Conservation (phyloP, 2,888 invertebrate species). For the Bugulina stolonifera region DNA sequence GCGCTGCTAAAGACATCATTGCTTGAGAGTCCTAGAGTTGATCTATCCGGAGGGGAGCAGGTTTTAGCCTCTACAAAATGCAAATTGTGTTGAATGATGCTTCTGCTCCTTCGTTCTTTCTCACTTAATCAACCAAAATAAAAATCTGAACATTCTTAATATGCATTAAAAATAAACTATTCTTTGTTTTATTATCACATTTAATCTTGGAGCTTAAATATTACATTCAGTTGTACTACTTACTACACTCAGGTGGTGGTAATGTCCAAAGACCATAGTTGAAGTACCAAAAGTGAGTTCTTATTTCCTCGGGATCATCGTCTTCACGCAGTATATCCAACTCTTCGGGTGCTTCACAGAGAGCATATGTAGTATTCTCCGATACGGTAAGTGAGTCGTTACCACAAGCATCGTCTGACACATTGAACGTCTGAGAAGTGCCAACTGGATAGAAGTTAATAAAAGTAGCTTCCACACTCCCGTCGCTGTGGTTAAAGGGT, state of each 20-base stretch:
- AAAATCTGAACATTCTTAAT: too few relatives aligned
- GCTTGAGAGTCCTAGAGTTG: background rate
- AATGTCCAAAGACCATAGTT: background rate
- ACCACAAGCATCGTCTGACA: background rate
- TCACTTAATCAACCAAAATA: too few relatives aligned
- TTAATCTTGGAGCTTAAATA: too few relatives aligned
- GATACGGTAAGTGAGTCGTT: background rate
- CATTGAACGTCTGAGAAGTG: background rate
- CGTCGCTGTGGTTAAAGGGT: background rate
- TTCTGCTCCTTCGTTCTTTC: too few relatives aligned
- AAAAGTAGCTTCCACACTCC: background rate
- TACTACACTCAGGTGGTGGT: background rate
- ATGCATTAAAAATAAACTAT: too few relatives aligned
- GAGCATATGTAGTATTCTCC: background rate
- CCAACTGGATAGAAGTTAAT: background rate
- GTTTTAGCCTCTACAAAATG: background rate
- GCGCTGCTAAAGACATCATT: background rate
- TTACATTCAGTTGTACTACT: too few relatives aligned
- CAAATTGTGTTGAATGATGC: too few relatives aligned
- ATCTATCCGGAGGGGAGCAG: background rate
- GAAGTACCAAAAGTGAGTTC: background rate
- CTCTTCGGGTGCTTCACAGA: background rate
- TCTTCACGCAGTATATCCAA: background rate
- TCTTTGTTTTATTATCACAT: too few relatives aligned
- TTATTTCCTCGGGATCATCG: background rate